Percentiles rank a stretch among this genome's conserved stretches.
Evolutionary conservation across 2,888 invertebrate species (phyloP).

Genomic region (Drosophila austrosaltans): DNA sequence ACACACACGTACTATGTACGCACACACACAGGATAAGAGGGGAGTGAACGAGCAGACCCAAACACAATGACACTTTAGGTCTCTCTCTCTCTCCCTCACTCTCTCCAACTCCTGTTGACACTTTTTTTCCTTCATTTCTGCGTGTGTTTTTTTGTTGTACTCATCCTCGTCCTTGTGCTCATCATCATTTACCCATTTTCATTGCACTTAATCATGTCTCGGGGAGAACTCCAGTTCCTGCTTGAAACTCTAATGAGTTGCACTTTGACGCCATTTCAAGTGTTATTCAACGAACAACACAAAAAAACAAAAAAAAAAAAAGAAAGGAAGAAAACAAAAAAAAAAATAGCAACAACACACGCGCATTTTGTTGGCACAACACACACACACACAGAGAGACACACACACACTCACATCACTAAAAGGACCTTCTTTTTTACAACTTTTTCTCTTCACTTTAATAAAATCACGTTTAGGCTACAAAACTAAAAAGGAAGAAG

Average conservation of each 20-base stretch:
- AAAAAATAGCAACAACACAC: slow-evolving; percentile 8
- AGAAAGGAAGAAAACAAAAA: not conserved
- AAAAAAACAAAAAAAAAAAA: slow-evolving; percentile 52
- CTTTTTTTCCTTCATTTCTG: slow-evolving; percentile 23
- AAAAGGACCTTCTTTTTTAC: slow-evolving; percentile 36
- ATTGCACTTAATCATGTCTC: slow-evolving; percentile 77
- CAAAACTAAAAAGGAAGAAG: slow-evolving; percentile 51
- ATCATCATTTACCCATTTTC: slow-evolving; percentile 69
- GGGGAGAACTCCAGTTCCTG: slow-evolving; percentile 48
- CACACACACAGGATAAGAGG: slow-evolving; percentile 47
- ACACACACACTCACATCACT: not conserved
- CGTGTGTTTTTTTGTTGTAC: slow-evolving; percentile 29
- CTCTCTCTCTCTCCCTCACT: slow-evolving; percentile 55
- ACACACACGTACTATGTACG: slow-evolving; percentile 17
- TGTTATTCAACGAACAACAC: slow-evolving; percentile 57
- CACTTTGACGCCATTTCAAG: slow-evolving; percentile 70
- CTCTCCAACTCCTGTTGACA: slow-evolving; percentile 47
- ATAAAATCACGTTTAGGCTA: slow-evolving; percentile 60
- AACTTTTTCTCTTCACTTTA: slow-evolving; percentile 39
- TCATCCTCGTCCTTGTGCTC: slow-evolving; percentile 15
- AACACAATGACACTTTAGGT: slow-evolving; percentile 70
- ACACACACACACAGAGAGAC: not conserved
- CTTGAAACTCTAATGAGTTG: slow-evolving; percentile 71
- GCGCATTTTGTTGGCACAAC: slow-evolving; percentile 11
- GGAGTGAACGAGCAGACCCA: slow-evolving; percentile 43